A percentile compares a stretch with the other conserved stretches of the same genome.
Evolutionary conservation across 2,113 vertebrate genomes (phyloP).

Genomic region (Otis tarda): DNA sequence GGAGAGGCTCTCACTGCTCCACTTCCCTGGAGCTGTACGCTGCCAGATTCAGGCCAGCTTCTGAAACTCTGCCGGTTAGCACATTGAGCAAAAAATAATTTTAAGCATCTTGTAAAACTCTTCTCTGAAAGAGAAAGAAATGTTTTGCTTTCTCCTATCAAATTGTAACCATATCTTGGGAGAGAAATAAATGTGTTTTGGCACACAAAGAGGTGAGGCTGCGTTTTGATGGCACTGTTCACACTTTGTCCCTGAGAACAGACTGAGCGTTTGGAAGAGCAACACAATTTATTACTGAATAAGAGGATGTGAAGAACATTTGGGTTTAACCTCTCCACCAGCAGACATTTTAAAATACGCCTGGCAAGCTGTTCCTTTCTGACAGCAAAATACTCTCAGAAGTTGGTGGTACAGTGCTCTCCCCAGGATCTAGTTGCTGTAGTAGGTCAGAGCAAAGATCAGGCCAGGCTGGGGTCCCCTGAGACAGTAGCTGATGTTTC

Average conservation of each 20-base stretch:
- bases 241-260: background rate
- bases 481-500: background rate
- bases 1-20: background rate
- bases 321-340: background rate
- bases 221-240: background rate
- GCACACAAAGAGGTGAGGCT: background rate
- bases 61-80: background rate
- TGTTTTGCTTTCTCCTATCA: background rate
- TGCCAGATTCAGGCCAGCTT: background rate
- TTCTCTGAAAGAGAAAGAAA: background rate
- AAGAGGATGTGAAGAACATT: background rate
- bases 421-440: background rate
- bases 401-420: background rate
- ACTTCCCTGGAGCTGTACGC: fast-evolving
- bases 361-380: background rate
- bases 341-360: background rate
- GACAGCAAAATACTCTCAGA: background rate
- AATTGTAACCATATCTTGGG: background rate
- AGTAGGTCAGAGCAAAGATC: background rate
- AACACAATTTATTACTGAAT: background rate
- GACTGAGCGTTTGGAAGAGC: background rate
- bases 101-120: background rate
- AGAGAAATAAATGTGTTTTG: background rate
- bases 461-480: background rate
- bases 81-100: background rate